Base-by-base conservation (phyloP, 2,113 vertebrate genomes). In the Progne subis region DNA sequence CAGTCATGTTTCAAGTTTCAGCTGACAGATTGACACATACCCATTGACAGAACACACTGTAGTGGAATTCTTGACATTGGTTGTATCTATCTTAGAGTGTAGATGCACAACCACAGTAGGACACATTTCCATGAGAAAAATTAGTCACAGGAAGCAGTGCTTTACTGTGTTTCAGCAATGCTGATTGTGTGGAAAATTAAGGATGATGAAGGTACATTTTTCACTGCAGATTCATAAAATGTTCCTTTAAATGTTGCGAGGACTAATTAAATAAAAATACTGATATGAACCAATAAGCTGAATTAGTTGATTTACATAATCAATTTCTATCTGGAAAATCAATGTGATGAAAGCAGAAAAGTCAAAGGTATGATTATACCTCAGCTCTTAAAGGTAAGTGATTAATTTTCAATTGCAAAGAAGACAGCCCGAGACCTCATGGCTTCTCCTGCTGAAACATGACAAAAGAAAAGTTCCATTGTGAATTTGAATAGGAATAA, bases 1-100 rank as follows among this genome's bases (percentile, higher is more conserved):
- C 11, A 28, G 77, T 86, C 83, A 32, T 77, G 43, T 92, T 91
- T 90, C 82, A 88, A 69, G 70, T 95, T 94, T 89, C 91, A 82
- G 80, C 34, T 93, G 94, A 96, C 84, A 97, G 94, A 87, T 31
- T 97, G 95, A 96, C 93, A 96, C 94, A 86, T 87, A 87, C 23
- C 49, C 80, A 91, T 78, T 95, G 93, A 94, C 67, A 76, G 70
- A 86, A 82, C 44, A 65, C 75, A 59, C 44, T 59, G 46, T 63
- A 74, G 93, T 32, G 64, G 34, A 68, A 94, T 81, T 55, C 70
- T 93, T 90, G 76, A 91, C 75, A 65, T 50, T 76, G 59, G 83
- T 83, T 78, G 83, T 86, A 81, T 88, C 68, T 85, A 50, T 84
- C 39, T 15, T 5, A 61, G 24, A 88, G 39, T 47, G 15, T 17